phyloP scores from a whole-genome alignment of 2,888 invertebrate genomes.

The Trisateles emortualis region DNA sequence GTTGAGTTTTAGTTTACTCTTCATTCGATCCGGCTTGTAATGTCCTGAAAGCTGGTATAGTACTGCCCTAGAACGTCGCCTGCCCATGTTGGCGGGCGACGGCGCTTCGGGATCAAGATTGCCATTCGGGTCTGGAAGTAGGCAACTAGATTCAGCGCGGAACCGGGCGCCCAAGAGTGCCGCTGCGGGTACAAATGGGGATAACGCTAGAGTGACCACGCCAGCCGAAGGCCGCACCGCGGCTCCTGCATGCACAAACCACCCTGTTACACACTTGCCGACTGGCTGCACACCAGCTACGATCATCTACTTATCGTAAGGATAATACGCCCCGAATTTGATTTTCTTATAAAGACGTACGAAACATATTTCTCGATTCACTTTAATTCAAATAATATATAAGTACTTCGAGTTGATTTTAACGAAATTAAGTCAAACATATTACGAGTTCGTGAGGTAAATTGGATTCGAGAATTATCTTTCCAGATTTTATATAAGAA shows the following conservation, averaged over 20 bases:
- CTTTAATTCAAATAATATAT: constrained; percentile 14
- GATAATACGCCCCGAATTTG: constrained; percentile 37
- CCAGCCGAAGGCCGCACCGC: constrained; percentile 87
- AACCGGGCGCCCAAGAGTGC: constrained; percentile 93
- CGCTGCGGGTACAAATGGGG: constrained; percentile 90
- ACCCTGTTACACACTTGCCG: constrained; percentile 75
- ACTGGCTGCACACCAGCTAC: constrained; percentile 43
- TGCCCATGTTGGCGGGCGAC: constrained; percentile 95
- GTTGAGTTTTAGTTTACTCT: constrained; percentile 97
- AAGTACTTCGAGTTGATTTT: not conserved
- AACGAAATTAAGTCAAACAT: not conserved
- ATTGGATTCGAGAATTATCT: constrained; percentile 36
- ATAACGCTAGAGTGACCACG: constrained; percentile 88
- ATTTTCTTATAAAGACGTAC: constrained; percentile 38
- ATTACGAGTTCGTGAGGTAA: constrained; percentile 3
- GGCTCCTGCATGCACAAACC: constrained; percentile 86
- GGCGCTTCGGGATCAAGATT: constrained; percentile 93
- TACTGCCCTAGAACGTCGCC: constrained; percentile 97
- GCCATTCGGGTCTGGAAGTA: constrained; percentile 94
- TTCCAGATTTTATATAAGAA: constrained; percentile 46
- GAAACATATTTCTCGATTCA: constrained; percentile 34
- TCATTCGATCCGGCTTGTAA: constrained; percentile 97
- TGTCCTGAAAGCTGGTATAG: constrained; percentile 98
- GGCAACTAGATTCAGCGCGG: constrained; percentile 92
- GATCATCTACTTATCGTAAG: constrained; percentile 35